These are phyloP conservation scores for Anaspis maculata DNA, from an alignment of 2,888 invertebrate genomes.

Conservation along the genomic window DNA sequence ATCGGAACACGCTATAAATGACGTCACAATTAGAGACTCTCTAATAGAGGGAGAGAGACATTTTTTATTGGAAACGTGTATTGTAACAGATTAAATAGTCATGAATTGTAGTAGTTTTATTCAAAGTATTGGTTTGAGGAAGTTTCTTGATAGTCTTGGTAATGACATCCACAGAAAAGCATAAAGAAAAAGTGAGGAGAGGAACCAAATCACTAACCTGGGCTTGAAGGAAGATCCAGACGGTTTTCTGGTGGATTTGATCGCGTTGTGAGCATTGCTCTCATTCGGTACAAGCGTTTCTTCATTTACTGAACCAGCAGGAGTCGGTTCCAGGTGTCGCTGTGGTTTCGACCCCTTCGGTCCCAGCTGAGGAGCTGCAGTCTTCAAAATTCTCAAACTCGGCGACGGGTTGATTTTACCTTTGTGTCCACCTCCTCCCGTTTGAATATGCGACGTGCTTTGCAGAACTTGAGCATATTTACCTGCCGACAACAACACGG, in stretches of 20 bases:
- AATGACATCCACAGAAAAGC: no score
- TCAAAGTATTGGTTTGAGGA: no score
- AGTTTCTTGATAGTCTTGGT: no score
- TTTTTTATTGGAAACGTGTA: no score
- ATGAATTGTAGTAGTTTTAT: no score
- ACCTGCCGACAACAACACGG: no score
- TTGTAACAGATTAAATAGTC: no score
- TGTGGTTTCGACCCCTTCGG: slow-evolving; percentile 44
- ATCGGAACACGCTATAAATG: no score
- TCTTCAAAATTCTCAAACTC: slow-evolving; percentile 64
- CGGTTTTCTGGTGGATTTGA: slow-evolving; percentile 48
- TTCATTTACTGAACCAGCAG: slow-evolving; percentile 47
- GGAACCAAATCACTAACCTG: no score
- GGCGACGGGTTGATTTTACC: slow-evolving; percentile 57
- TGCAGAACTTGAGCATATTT: slow-evolving; percentile 84
- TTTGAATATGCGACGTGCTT: slow-evolving; percentile 65
- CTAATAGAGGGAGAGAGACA: no score
- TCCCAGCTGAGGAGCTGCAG: slow-evolving; percentile 55
- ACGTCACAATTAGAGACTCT: no score
- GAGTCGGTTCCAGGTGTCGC: slow-evolving; percentile 57
- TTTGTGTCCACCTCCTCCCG: slow-evolving; percentile 38
- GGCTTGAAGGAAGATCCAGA: slow-evolving; percentile 33
- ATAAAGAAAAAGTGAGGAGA: no score
- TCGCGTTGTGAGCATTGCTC: slow-evolving; percentile 42
- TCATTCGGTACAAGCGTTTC: slow-evolving; percentile 49